phyloP scores from a whole-genome alignment of 1,140 invertebrate species.

The Gonioctena quinquepunctata region DNA sequence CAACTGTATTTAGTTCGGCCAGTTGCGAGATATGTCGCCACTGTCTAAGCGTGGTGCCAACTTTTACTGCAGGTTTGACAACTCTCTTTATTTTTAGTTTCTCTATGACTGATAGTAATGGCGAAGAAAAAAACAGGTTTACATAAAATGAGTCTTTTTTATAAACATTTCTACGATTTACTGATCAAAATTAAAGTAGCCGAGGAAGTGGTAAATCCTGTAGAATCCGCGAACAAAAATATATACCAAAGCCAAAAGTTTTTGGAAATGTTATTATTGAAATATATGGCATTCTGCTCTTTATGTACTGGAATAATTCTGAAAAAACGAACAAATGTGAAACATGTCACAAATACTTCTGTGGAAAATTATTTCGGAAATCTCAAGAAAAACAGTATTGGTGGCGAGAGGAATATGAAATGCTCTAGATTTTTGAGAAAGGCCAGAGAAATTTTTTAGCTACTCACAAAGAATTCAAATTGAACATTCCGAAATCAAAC shows the following conservation, averaged over 20 bases:
- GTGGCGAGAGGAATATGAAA: conserved; percentile 8
- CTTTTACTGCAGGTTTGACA: no score
- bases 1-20: no score
- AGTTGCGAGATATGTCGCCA: no score
- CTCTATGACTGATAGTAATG: no score
- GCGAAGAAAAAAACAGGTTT: neutral
- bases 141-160: neutral
- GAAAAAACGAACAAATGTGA: neutral
- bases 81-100: no score
- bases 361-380: conserved; percentile 21
- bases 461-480: neutral
- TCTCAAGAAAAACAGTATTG: conserved; percentile 3
- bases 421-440: conserved; percentile 21
- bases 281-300: conserved; percentile 16
- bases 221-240: neutral
- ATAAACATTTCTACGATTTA: conserved; percentile 1
- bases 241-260: neutral
- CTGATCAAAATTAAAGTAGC: neutral
- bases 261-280: neutral
- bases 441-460: conserved; percentile 8
- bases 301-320: conserved; percentile 11
- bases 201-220: neutral
- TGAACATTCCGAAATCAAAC: neutral
- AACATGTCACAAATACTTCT: neutral
- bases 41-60: no score